Base-by-base conservation (phyloP, 1,140 invertebrate genomes). In the Episyrphus balteatus region DNA sequence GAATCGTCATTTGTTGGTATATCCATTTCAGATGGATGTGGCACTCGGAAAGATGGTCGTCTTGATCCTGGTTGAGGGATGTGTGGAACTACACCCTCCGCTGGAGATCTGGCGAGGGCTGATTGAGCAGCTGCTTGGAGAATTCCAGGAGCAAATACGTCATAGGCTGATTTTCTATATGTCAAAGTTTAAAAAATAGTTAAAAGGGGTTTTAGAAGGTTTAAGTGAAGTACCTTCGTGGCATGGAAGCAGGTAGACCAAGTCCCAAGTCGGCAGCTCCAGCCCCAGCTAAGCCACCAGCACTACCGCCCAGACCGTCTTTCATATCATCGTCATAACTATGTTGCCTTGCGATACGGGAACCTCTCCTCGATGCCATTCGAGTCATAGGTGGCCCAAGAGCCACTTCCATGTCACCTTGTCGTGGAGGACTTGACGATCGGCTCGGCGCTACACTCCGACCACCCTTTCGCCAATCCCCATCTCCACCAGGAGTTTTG, bases 301-400 rank as follows among this genome's bases (percentile, higher is more conserved):
- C 62, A 9, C 51, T 52, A 18, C 52, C 39, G 32, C 43, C 19
- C 30, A 17, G 12, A 13, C 18, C 53, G 51, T 66, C 48, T 61
- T 72, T 59, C 70, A 80, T 73, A 50, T 89, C 86, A 45, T 88
- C 85, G 55, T 88, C 85, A 55, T 85, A 86, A 54, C 84, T 87
- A 53, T 84, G 82, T 62, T 88, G 85, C 12, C 83, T 74, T 5
- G 81, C 78, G 37, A 72, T 63, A 45, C 82, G 71, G 0, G 84
- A 86, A 51, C 82, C 83, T 38, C 83, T 72, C 11, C 81, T 68
- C 3, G 73, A 71, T 49, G 70, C 68, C 53, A 68, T 62, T 9
- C 68, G 55, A 15, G 64, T 62, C 5, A 64, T 51, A 2, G 63
- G 63, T 46, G 63, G 58, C 5, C 61, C 61, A 37, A 53, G 61